Conservation (phyloP, 2,797 vertebrate species). For the Crenichthys baileyi region DNA sequence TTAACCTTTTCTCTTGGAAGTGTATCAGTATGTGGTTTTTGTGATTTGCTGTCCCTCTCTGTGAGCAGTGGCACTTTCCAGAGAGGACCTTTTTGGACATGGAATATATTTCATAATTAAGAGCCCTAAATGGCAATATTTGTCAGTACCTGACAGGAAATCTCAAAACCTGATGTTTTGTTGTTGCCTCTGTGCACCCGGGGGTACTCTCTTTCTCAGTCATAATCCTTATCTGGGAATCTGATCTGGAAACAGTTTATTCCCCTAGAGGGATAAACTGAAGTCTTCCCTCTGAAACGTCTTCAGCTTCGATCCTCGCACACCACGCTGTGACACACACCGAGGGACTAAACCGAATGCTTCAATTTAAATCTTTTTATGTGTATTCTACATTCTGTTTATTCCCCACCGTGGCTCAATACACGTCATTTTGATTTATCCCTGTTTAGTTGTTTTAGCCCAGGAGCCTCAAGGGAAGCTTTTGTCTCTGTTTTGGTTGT, state of each 20-base stretch:
- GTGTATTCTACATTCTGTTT: constrained; percentile 12
- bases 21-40: constrained; percentile 34
- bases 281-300: constrained; percentile 10
- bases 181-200: neutral
- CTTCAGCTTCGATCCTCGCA: constrained; percentile 30
- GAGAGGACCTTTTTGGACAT: constrained; percentile 37
- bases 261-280: constrained; percentile 27
- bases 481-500: constrained; percentile 18
- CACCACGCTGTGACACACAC: constrained; percentile 2
- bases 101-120: constrained; percentile 58
- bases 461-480: neutral
- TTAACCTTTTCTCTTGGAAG: neutral
- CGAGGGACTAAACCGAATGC: constrained; percentile 12
- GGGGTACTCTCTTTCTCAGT: constrained; percentile 29
- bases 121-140: constrained; percentile 24
- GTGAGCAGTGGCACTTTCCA: constrained; percentile 13
- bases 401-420: neutral
- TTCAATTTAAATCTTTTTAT: constrained; percentile 13
- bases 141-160: constrained; percentile 25
- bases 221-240: constrained; percentile 24
- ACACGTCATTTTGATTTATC: constrained; percentile 11
- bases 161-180: constrained; percentile 42
- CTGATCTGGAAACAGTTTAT: constrained; percentile 26
- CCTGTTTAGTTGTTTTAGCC: constrained; percentile 17
- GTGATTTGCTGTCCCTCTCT: constrained; percentile 18